Base-by-base conservation (phyloP, 1,140 invertebrate genomes). In the Pseudomyrmex concolor region DNA sequence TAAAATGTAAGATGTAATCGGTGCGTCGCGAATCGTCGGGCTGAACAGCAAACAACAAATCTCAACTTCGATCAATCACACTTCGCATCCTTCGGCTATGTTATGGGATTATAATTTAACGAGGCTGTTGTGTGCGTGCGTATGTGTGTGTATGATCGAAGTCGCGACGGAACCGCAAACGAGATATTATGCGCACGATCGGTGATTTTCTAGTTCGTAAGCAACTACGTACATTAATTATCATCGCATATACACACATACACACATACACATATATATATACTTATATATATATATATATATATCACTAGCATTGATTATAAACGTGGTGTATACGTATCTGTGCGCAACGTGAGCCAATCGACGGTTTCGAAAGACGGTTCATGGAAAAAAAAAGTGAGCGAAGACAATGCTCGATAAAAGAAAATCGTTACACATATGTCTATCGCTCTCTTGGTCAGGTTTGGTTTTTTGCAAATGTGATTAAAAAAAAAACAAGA, bases 191-290 rank as follows among this genome's bases (percentile, higher is more conserved):
- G 51, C 67, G 51, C 66, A 17, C 63, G 78, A 85, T 77, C 60
- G 48, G 5, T 66, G 66, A 60, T 68, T 82, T 73, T 55, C 77
- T 84, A 77, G 77, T 43, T 34, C 72, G 57, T 88, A 88, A 88
- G 78, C 62, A 83, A 59, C 88, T 87, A 86, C 48, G 71, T 67
- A 62, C 62, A 88, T 87, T 83, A 73, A 87, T 87, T 82, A 86
- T 74, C 80, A 88, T 54, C 76, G 25, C 87, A 78, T 72, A 76
- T 72, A 76, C 84, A 68, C 73, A 84, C 34, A 34, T 34, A 7
- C 34, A 34, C 34, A 34, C 34, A 34, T 34, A 34, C 34, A 34
- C 34, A 34, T 34, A 34, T 34, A 34, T 34, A 34, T 34, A 34
- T 34, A 34, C 34, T 34, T 34, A 34, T 34, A 34, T 34, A n/a